Base-by-base conservation (phyloP, 2,888 invertebrate genomes). In the Tachystola acroxantha region DNA sequence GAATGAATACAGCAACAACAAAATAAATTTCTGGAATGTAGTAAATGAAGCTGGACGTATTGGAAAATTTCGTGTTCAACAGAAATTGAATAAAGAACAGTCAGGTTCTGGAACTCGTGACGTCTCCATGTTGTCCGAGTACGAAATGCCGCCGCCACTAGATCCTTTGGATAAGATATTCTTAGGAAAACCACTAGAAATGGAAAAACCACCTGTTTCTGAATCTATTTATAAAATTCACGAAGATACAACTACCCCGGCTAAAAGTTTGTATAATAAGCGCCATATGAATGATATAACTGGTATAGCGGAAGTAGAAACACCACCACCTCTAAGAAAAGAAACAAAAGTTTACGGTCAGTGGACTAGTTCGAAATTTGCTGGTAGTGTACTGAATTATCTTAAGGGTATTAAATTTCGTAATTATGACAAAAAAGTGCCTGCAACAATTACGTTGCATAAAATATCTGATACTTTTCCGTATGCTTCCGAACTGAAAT, bases 331-430 rank as follows among this genome's bases (percentile, higher is more conserved):
- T 0, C 30, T 52, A 5, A 47, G 57, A 14, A 57, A 56, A 35
- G 61, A 70, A 42, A 48, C 50, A 7, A 72, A 71, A 46, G 68
- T 74, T 7, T 80, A 75, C 37, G 78, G 78, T 2, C 79, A 81
- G 44, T 80, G 80, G 80, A 72, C 74, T 5, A 70, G 71, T 49
- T 71, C 79, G 1, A 77, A 73, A 48, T 81, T 75, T 51, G 79
- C 79, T 7, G 71, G 71, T 1, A 76, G 50, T 37, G 81, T 84
- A 12, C 59, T 84, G 42, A 75, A 79, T 57, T 80, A 80, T 48
- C 46, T 86, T 0, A 82, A 80, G 62, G 74, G 56, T 38, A 72
- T 71, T 1, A 76, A 78, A 37, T 60, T 63, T 30, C 56, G 70
- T 26, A 55, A 60, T 5, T 67, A 50, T 40, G 66, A 70, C n/a